Percentiles rank a stretch among this genome's conserved stretches.
phyloP scores from a whole-genome alignment of 2,888 invertebrate genomes.

The Rhamphomyia laevipes region DNA sequence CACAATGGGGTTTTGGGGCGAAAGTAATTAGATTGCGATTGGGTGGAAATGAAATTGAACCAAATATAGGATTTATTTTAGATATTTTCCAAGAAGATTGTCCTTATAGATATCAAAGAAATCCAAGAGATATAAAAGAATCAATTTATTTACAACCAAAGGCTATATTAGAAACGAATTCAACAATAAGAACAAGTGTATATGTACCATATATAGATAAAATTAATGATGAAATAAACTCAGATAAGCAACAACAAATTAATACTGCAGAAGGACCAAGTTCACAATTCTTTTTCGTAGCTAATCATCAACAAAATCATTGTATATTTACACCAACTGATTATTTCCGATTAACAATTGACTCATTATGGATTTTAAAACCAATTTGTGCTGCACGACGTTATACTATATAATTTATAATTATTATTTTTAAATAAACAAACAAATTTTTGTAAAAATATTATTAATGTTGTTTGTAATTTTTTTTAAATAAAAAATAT shows the following conservation, averaged over 20 bases:
- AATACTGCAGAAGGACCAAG: slow-evolving; percentile 8
- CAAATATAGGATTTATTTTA: slow-evolving; percentile 42
- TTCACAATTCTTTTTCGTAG: slow-evolving; percentile 11
- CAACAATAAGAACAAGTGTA: slow-evolving; percentile 4
- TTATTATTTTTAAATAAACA: no score
- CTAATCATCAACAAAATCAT: not conserved
- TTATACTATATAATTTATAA: not conserved
- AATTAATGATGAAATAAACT: not conserved
- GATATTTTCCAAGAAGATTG: slow-evolving; percentile 47
- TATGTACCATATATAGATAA: not conserved
- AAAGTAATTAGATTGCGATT: slow-evolving; percentile 40
- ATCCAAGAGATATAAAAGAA: slow-evolving; percentile 3
- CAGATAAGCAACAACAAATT: not conserved
- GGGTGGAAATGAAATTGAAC: slow-evolving; percentile 31
- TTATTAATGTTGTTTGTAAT: no score
- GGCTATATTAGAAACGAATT: slow-evolving; percentile 13
- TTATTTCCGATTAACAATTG: slow-evolving; percentile 10
- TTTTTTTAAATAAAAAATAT: no score
- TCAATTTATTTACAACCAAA: not conserved
- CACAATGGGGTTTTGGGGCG: slow-evolving; percentile 28
- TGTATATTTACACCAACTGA: slow-evolving; percentile 12
- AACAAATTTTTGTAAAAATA: no score
- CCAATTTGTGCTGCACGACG: slow-evolving; percentile 8
- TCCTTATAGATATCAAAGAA: slow-evolving; percentile 25
- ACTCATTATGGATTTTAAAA: slow-evolving; percentile 11